Conservation (phyloP, 2,888 invertebrate species). For the Oxystoma pomonae region DNA sequence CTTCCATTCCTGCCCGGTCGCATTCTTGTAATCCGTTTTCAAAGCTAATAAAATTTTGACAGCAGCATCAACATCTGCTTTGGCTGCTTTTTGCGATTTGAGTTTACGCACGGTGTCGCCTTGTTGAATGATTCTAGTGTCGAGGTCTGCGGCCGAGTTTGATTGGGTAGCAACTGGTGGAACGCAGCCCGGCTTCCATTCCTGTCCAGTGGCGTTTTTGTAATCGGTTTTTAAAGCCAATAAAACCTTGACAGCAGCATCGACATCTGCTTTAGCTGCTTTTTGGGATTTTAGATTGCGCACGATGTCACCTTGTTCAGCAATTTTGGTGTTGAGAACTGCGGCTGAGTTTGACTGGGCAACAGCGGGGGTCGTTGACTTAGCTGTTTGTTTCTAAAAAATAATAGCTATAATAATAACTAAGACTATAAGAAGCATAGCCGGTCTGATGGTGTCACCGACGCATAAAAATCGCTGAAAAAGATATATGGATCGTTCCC, state of each 20-base stretch:
- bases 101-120: slow-evolving; percentile 36
- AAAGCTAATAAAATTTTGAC: slow-evolving; percentile 54
- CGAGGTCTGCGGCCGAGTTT: neutral
- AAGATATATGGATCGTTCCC: no score
- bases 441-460: no score
- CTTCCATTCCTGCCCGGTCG: slow-evolving; percentile 55
- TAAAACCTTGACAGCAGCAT: slow-evolving; percentile 54
- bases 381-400: neutral
- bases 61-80: slow-evolving; percentile 52
- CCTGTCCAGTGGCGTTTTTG: slow-evolving; percentile 55
- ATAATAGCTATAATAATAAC: neutral
- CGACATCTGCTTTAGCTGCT: slow-evolving; percentile 52
- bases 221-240: slow-evolving; percentile 55
- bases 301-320: slow-evolving; percentile 13
- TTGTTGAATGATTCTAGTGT: neutral
- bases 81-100: slow-evolving; percentile 55
- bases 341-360: neutral
- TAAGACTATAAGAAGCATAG: no score
- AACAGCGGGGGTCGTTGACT: neutral
- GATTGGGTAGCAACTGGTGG: neutral
- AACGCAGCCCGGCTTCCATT: slow-evolving; percentile 48
- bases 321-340: neutral
- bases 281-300: slow-evolving; percentile 52
- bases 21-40: slow-evolving; percentile 56
- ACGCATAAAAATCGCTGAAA: no score